Evolutionary conservation across 2,797 vertebrate genomes (phyloP), one percentile per base, ranked within the genome.

Genomic region (Aythya fuligula): DNA sequence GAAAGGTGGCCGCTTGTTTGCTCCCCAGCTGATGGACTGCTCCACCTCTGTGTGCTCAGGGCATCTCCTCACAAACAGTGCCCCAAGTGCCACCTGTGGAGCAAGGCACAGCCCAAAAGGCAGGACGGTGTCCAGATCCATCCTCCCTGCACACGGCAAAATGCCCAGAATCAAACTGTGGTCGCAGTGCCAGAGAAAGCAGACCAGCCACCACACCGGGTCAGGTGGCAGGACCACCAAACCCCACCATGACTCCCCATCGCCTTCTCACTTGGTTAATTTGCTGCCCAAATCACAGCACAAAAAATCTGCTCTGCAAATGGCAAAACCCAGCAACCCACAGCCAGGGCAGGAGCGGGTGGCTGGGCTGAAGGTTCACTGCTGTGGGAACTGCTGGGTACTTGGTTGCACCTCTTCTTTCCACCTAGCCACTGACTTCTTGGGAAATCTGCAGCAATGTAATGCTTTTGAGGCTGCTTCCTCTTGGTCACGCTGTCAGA

Each of bases 121-220:
- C 17, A 20, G 47, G 71, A 39, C 0, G 0, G 4, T 56, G 8
- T 70, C 24, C 8, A 22, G 25, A 8, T 30, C 22, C 4, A 0
- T 51, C 43, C 27, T 72, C 60, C 11, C 13, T 18, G 6, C 27
- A 53, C 51, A 53, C 9, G 5, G 1, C 13, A 47, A 34, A 53
- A 90, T 49, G 27, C 41, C 28, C 60, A 41, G 34, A 60, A 64
- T 30, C 28, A 30, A 80, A 13, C 53, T 34, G 20, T 3, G 13
- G 32, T 74, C 80, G 39, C 47, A 57, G 36, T 41, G 21, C 30
- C 43, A 67, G 32, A 30, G 56, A 69, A 54, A 75, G 49, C 36
- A 53, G 9, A 8, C 5, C 1, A 4, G 14, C 32, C 77, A 65
- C 28, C 54, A 22, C 14, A 38, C 13, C n/a, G 54, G 71, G 32